Conservation (phyloP, 2,797 vertebrate genomes). For the Onychomys arenicola region DNA sequence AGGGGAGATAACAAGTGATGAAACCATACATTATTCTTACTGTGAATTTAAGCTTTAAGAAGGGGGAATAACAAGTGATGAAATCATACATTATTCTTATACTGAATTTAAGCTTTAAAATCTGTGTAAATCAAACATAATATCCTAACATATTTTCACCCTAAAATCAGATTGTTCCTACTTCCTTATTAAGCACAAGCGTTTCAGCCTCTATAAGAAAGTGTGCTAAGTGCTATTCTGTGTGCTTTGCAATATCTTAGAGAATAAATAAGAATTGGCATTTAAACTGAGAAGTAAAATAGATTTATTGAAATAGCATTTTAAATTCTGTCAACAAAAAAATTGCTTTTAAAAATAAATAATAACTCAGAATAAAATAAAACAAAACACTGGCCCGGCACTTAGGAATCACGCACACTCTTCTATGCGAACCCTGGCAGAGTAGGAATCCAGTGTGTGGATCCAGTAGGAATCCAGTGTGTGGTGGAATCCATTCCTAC, state of each 20-base stretch:
- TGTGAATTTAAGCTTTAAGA: not conserved
- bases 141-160: constrained; percentile 39
- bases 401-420: not conserved
- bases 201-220: not conserved
- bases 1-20: constrained; percentile 23
- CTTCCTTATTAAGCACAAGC: not conserved
- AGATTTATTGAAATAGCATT: constrained; percentile 36
- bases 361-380: not conserved
- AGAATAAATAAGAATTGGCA: not conserved
- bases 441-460: not conserved
- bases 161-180: not conserved
- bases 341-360: constrained; percentile 27
- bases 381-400: not conserved
- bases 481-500: not conserved
- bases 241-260: not conserved
- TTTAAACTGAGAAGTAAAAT: constrained; percentile 64
- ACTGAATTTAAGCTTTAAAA: constrained; percentile 3
- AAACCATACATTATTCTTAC: constrained; percentile 54
- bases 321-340: constrained; percentile 41
- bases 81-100: constrained; percentile 55
- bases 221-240: not conserved
- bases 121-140: constrained; percentile 9
- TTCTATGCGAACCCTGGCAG: not conserved
- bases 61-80: constrained; percentile 21
- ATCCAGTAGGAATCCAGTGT: not conserved